Evolutionary conservation across 2,888 invertebrate species (phyloP), one percentile per base, ranked within the genome.

Genomic region (Limenitis camilla): DNA sequence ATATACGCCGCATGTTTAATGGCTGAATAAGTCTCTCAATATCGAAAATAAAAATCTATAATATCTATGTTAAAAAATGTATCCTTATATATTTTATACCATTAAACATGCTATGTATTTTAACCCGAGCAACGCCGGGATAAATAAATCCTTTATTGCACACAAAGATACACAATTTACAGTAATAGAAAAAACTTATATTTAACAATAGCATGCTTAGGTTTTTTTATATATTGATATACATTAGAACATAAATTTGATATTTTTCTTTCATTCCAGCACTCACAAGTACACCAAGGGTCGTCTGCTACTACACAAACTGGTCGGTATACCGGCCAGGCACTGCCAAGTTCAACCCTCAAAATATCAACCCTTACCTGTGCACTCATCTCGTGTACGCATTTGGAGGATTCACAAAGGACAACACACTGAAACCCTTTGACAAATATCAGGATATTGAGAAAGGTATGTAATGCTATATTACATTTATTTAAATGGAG

Each of bases 381-480:
- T 97, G 97, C 83, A 96, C 96, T 35, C 96, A 97, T 90, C 90
- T 97, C 64, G 91, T 97, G 61, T 97, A 97, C 80, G 96, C 96
- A 5, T 97, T 97, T 76, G 96, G 96, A 48, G 96, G 96, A 27
- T 94, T 96, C 75, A 96, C 95, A 56, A 95, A 95, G 78, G 96
- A 96, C 72, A 96, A 96, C 79, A 92, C 94, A 11, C 89, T 97
- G 65, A 95, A 95, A 65, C 96, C 96, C 1, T 97, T 96, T 74
- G 97, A 97, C 83, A 96, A 96, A 74, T 97, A 97, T 76, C 97
- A 97, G 85, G 97, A 97, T 76, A 93, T 97, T 71, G 97, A 97
- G 73, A 96, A 97, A 91, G 96, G 96, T 96, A 73, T 72, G 71
- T 55, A n/a, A 7, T 30, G n/a, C 5, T n/a, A 30, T 35, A 8